Evolutionary conservation across 2,888 invertebrate genomes (phyloP).

Genomic region (Dyspetes luteomarginatus): DNA sequence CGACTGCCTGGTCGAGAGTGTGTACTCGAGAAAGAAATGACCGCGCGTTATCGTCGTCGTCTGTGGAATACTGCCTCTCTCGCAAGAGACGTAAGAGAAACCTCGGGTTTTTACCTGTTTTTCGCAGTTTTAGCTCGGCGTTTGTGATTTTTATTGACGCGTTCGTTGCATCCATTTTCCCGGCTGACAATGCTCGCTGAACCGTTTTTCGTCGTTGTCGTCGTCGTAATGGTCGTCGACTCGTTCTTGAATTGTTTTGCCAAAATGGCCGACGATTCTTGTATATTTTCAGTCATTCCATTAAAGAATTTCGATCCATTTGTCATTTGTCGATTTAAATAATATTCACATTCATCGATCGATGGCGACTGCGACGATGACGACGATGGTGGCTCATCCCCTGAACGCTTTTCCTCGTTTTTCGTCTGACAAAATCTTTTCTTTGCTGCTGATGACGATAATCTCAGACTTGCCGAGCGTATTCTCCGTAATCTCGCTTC

Average conservation of each 20-base stretch:
- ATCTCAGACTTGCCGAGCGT: conserved; percentile 80
- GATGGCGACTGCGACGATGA: conserved; percentile 70
- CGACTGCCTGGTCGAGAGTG: conserved; percentile 44
- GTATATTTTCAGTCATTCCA: not conserved
- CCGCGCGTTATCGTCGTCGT: conserved; percentile 67
- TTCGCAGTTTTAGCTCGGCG: conserved; percentile 79
- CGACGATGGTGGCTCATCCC: conserved; percentile 66
- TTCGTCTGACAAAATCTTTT: conserved; percentile 25
- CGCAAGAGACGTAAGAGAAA: not conserved
- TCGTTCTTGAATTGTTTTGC: conserved; percentile 45
- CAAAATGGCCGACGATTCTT: conserved; percentile 22
- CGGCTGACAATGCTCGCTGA: conserved; percentile 43
- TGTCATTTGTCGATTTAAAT: conserved; percentile 72
- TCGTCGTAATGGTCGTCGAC: conserved; percentile 40
- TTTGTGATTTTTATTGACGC: conserved; percentile 74
- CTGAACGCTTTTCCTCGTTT: conserved; percentile 58
- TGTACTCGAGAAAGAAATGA: conserved; percentile 60
- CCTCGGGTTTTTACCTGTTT: conserved; percentile 79
- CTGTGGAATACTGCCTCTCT: conserved; percentile 59
- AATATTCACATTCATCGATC: conserved; percentile 73
- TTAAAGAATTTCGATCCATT: conserved; percentile 73
- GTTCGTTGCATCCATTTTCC: conserved; percentile 63
- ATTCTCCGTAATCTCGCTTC: conserved; percentile 82
- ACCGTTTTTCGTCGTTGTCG: conserved; percentile 46
- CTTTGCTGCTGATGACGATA: conserved; percentile 58